Conservation (phyloP, 2,888 invertebrate species). For the Nymphalis c-album region DNA sequence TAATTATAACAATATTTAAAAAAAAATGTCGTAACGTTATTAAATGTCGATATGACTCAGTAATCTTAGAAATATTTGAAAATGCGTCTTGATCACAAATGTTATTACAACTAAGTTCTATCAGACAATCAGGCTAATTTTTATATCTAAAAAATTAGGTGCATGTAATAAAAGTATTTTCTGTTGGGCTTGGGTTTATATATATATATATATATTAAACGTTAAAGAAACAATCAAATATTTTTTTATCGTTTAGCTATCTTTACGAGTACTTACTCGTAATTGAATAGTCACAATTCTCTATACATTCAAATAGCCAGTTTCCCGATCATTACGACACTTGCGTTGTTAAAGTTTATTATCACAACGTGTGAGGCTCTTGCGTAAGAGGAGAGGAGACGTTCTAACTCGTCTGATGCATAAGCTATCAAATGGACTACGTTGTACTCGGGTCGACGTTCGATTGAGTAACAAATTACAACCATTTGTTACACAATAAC, state of each 20-base stretch:
- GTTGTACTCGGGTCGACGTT: slow-evolving; percentile 67
- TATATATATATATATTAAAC: too few species aligned
- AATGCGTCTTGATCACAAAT: too few species aligned
- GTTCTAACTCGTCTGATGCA: slow-evolving; percentile 74
- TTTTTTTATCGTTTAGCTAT: neutral
- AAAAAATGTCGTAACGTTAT: too few species aligned
- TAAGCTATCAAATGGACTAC: slow-evolving; percentile 72
- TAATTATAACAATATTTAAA: too few species aligned
- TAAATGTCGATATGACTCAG: too few species aligned
- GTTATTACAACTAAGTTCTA: too few species aligned
- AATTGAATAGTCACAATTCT: neutral
- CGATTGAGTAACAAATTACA: slow-evolving; percentile 72
- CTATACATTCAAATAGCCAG: neutral
- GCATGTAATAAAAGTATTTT: too few species aligned
- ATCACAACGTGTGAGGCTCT: slow-evolving; percentile 46
- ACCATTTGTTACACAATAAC: slow-evolving; percentile 48
- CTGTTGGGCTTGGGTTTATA: too few species aligned
- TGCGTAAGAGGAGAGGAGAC: slow-evolving; percentile 47
- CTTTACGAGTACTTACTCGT: neutral
- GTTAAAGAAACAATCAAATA: neutral
- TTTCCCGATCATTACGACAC: neutral
- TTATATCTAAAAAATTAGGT: too few species aligned
- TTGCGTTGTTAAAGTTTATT: slow-evolving; percentile 54
- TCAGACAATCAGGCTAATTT: too few species aligned
- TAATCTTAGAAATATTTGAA: too few species aligned